These are phyloP conservation scores for Saccostrea glomerata DNA, from an alignment of 1,140 invertebrate species.

Conservation along the genomic window DNA sequence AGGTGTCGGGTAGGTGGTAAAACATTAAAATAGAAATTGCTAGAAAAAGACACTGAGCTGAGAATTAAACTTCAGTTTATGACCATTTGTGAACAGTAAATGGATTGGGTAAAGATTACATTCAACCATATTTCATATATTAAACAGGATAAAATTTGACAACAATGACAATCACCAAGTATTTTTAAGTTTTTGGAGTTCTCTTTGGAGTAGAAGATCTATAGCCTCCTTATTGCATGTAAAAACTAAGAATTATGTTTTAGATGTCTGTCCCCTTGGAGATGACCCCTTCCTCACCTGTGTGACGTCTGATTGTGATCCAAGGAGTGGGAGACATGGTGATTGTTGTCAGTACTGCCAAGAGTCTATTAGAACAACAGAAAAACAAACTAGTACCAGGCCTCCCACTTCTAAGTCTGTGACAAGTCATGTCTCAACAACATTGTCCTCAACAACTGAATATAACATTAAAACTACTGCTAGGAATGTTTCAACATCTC, in stretches of 20 bases:
- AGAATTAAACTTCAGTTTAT: too few relatives aligned
- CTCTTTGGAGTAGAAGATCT: too few relatives aligned
- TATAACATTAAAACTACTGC: neutral
- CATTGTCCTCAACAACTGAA: neutral
- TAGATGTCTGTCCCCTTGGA: neutral
- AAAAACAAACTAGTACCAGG: neutral
- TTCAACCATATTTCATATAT: too few relatives aligned
- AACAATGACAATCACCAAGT: too few relatives aligned
- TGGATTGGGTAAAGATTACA: too few relatives aligned
- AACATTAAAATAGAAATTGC: too few relatives aligned
- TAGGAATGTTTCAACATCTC: neutral
- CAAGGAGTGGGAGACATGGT: neutral
- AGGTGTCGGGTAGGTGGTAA: neutral
- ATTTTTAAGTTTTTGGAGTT: too few relatives aligned
- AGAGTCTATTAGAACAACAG: neutral
- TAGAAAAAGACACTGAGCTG: too few relatives aligned
- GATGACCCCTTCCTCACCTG: constrained; percentile 14
- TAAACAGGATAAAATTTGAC: too few relatives aligned
- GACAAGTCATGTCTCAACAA: neutral
- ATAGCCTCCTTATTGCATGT: too few relatives aligned
- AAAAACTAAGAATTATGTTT: neutral
- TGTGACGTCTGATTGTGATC: neutral
- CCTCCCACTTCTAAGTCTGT: neutral
- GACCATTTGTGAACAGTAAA: too few relatives aligned
- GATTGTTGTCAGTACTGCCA: constrained; percentile 28